Evolutionary conservation across 2,797 vertebrate genomes (phyloP).

Genomic region (Lutjanus campechanus): DNA sequence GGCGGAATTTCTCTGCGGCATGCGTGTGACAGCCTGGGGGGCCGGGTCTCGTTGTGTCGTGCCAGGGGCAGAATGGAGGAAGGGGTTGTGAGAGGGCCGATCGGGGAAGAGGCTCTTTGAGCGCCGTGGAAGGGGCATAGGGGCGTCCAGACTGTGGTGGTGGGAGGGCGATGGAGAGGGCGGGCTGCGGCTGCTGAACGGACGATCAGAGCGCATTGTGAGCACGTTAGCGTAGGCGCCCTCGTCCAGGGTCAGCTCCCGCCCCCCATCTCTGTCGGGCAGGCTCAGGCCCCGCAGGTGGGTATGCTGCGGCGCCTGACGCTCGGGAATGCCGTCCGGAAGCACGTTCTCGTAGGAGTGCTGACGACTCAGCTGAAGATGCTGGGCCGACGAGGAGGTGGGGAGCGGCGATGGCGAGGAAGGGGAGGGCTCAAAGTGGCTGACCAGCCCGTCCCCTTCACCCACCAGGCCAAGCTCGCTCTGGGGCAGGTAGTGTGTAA

Average conservation of each 20-base stretch:
- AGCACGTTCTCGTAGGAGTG: conserved; percentile 96
- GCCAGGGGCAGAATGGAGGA: conserved; percentile 91
- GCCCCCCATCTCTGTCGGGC: conserved; percentile 90
- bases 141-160: conserved; percentile 90
- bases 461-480: conserved; percentile 85
- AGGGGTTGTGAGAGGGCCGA: conserved; percentile 93
- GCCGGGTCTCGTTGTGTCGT: conserved; percentile 76
- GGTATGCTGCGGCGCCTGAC: conserved; percentile 70
- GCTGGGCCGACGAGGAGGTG: conserved; percentile 86
- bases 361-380: conserved; percentile 92
- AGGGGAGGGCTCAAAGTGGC: conserved; percentile 89
- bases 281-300: conserved; percentile 85
- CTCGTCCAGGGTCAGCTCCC: conserved; percentile 87
- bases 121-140: conserved; percentile 87
- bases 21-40: conserved; percentile 81
- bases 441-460: conserved; percentile 91
- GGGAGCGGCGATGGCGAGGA: conserved; percentile 73
- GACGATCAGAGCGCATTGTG: conserved; percentile 93
- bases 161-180: conserved; percentile 86
- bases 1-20: conserved; percentile 92
- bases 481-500: conserved; percentile 87
- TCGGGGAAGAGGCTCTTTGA: conserved; percentile 95
- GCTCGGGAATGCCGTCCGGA: conserved; percentile 89
- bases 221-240: conserved; percentile 95
- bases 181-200: conserved; percentile 88